Evolutionary conservation across 2,797 vertebrate species (phyloP).

Genomic region (Clarias fuscus): DNA sequence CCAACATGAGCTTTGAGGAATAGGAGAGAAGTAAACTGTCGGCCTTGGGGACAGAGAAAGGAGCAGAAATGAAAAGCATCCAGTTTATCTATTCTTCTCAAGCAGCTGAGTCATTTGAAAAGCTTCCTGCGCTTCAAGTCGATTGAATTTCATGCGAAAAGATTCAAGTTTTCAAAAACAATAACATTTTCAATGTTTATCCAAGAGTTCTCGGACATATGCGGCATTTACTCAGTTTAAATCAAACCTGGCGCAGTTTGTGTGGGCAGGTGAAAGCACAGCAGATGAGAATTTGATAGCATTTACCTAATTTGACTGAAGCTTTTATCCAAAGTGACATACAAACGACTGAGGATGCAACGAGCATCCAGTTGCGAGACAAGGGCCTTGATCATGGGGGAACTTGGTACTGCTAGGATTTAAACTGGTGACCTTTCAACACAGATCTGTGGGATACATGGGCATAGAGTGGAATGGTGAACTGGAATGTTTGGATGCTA

Average conservation of each 20-base stretch:
- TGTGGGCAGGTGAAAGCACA: background rate
- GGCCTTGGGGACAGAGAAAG: conserved; percentile 7
- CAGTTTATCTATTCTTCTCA: conserved; percentile 23
- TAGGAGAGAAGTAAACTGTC: conserved; percentile 22
- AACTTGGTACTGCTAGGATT: background rate
- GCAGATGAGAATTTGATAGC: background rate
- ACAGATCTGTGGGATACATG: no score
- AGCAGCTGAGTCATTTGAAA: conserved; percentile 32
- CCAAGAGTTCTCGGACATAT: background rate
- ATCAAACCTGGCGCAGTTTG: no score
- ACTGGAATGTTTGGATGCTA: no score
- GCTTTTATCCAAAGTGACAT: background rate
- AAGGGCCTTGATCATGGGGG: background rate
- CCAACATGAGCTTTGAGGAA: conserved; percentile 28
- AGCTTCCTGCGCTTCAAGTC: conserved; percentile 12
- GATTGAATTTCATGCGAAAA: conserved; percentile 12
- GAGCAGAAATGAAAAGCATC: conserved; percentile 29
- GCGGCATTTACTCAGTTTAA: background rate
- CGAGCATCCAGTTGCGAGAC: background rate
- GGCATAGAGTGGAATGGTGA: no score
- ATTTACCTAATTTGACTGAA: background rate
- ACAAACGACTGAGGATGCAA: background rate
- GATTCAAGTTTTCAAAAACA: background rate
- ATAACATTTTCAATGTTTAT: background rate
- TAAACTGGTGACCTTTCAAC: background rate